Conservation (phyloP, 2,888 invertebrate species). For the Leucophenga montana region DNA sequence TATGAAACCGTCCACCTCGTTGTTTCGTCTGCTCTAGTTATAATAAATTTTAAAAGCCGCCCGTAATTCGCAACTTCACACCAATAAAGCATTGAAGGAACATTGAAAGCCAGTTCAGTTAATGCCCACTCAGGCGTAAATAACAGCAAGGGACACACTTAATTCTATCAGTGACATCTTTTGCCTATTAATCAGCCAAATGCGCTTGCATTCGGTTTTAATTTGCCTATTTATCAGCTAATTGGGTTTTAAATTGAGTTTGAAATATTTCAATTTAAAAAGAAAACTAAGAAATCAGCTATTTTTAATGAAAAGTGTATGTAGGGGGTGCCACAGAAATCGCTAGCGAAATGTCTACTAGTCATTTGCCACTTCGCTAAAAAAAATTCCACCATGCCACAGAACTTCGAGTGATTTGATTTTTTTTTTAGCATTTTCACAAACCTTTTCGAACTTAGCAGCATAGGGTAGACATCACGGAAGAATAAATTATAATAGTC, state of each 20-base stretch:
- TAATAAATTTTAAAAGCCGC: slow-evolving; percentile 9
- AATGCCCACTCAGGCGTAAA: slow-evolving; percentile 53
- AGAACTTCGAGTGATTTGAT: no score
- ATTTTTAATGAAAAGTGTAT: no score
- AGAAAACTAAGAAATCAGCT: no score
- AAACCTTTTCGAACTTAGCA: no score
- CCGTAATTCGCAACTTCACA: slow-evolving; percentile 7
- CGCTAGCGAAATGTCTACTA: no score
- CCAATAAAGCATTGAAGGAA: not conserved
- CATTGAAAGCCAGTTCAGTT: not conserved
- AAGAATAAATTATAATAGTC: no score
- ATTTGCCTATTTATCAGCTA: slow-evolving; percentile 7
- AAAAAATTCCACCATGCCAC: no score
- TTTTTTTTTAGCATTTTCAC: no score
- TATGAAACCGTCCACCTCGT: not conserved
- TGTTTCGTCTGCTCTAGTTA: not conserved
- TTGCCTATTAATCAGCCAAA: slow-evolving; percentile 64
- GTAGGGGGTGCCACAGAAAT: no score
- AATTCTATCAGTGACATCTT: slow-evolving; percentile 60
- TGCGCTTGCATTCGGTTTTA: slow-evolving; percentile 27
- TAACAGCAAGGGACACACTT: slow-evolving; percentile 52
- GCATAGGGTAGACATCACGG: no score
- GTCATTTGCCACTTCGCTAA: no score
- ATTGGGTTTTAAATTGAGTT: slow-evolving; percentile 6
- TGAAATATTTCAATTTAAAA: no score